Evolutionary conservation across 2,797 vertebrate species (phyloP).

Genomic region (Graptemys geographica): DNA sequence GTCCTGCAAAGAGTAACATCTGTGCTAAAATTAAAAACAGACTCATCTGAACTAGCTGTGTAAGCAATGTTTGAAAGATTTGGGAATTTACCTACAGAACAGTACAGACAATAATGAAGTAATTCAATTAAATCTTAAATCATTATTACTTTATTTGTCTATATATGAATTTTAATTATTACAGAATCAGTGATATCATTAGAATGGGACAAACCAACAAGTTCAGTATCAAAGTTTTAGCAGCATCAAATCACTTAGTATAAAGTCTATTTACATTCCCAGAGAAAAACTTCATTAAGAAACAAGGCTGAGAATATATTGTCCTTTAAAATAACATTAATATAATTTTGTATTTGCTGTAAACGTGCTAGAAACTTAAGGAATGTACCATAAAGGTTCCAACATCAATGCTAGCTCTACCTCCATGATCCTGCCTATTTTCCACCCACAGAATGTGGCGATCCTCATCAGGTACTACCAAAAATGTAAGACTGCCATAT

Average conservation of each 20-base stretch:
- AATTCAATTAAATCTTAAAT: conserved; percentile 62
- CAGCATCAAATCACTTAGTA: background rate
- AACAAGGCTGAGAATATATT: background rate
- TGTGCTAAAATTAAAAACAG: conserved; percentile 85
- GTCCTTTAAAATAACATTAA: background rate
- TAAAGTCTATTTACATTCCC: rapidly evolving
- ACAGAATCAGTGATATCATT: background rate
- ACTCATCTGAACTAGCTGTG: conserved; percentile 79
- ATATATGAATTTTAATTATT: background rate
- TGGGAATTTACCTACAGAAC: conserved; percentile 49
- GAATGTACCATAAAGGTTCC: background rate
- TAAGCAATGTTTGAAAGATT: conserved; percentile 62
- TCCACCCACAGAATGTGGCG: background rate
- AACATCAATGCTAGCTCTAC: background rate
- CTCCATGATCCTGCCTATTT: background rate
- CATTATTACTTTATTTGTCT: conserved; percentile 59
- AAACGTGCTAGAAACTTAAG: background rate
- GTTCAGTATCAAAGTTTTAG: background rate
- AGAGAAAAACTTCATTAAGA: background rate
- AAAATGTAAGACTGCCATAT: background rate
- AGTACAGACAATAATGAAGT: conserved; percentile 62
- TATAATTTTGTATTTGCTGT: background rate
- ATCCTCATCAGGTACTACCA: background rate
- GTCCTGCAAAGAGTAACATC: conserved; percentile 84
- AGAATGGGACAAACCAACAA: background rate